Conservation (phyloP, 2,888 invertebrate genomes). For the Cheilosia pagana region DNA sequence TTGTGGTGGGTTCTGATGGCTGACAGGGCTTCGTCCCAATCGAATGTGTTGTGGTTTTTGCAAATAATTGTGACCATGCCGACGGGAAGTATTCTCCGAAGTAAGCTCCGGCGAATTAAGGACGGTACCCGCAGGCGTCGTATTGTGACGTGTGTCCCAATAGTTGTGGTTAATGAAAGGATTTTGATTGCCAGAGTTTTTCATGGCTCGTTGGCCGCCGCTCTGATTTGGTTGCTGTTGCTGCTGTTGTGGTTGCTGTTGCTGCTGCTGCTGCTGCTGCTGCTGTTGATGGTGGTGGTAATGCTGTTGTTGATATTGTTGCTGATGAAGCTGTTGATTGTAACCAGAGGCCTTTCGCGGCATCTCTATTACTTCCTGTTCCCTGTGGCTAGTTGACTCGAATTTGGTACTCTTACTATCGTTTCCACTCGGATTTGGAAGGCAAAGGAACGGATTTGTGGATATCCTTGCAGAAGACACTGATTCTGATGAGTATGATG, state of each 20-base stretch:
- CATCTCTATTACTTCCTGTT: slow-evolving; percentile 78
- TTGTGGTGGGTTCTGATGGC: slow-evolving; percentile 74
- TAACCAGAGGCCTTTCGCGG: slow-evolving; percentile 79
- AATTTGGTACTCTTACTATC: slow-evolving; percentile 57
- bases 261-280: slow-evolving; percentile 69
- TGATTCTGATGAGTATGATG: slow-evolving; percentile 83
- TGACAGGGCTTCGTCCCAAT: slow-evolving; percentile 80
- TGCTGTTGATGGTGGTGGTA: slow-evolving; percentile 75
- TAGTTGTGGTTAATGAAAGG: slow-evolving; percentile 82
- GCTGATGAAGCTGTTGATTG: slow-evolving; percentile 75
- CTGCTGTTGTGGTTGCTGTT: slow-evolving; percentile 62
- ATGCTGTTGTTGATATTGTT: slow-evolving; percentile 60
- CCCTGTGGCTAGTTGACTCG: slow-evolving; percentile 48
- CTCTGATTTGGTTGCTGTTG: slow-evolving; percentile 21
- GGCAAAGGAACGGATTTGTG: slow-evolving; percentile 82
- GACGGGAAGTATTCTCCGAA: slow-evolving; percentile 75
- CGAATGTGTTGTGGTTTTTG: slow-evolving; percentile 79
- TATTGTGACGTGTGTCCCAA: slow-evolving; percentile 80
- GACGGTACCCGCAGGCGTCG: slow-evolving; percentile 79
- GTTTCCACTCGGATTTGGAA: slow-evolving; percentile 67
- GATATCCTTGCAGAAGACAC: slow-evolving; percentile 83
- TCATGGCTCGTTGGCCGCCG: slow-evolving; percentile 48
- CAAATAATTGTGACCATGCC: slow-evolving; percentile 73
- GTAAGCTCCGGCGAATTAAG: slow-evolving; percentile 81
- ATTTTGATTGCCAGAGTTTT: slow-evolving; percentile 78